Evolutionary conservation across 1,140 invertebrate species (phyloP), one percentile per base, ranked within the genome.

Genomic region (Brachionus angularis): DNA sequence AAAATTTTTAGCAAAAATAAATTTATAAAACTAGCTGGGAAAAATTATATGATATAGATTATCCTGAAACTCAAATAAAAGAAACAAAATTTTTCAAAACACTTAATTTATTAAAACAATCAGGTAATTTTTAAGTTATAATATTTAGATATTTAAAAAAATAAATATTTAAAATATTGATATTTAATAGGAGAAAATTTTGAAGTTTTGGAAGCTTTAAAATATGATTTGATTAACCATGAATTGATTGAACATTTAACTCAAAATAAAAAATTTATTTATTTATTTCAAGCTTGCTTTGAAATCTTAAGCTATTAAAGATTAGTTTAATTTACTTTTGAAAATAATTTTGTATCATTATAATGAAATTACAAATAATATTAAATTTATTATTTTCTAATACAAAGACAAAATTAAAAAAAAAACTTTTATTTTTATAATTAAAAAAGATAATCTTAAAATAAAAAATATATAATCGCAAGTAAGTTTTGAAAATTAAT

Each of bases 31-130:
- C n/a, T 14, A 58, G 53, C 18, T 58, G 53, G 53, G 53, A 58
- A 18, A 18, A 50, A 47, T 67, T 46, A 1, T 67, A 67, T 67
- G 62, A 67, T 21, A 7, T 47, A 34, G 29, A 50, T 16, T 50
- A 67, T 33, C 42, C 47, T 5, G 62, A 67, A 36, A 34, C 42
- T 23, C 10, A 31, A 10, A 12, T 67, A 1, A 50, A 67, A 23
- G 27, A 67, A 21, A 67, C 62, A 23, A 67, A 67, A 49, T 67
- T 67, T 29, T 67, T 67, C 62, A 46, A 50, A 36, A 67, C 62
- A 1, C 18, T 67, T 2, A 27, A 50, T 21, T 18, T 46, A 18
- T 36, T 67, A 8, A 46, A 67, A 50, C 23, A 27, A 21, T 27
- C 7, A 7, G 61, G 61, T 64, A 64, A 29, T 3, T 1, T 18